phyloP scores from a whole-genome alignment of 1,140 invertebrate species.

The Lepidurus arcticus region DNA sequence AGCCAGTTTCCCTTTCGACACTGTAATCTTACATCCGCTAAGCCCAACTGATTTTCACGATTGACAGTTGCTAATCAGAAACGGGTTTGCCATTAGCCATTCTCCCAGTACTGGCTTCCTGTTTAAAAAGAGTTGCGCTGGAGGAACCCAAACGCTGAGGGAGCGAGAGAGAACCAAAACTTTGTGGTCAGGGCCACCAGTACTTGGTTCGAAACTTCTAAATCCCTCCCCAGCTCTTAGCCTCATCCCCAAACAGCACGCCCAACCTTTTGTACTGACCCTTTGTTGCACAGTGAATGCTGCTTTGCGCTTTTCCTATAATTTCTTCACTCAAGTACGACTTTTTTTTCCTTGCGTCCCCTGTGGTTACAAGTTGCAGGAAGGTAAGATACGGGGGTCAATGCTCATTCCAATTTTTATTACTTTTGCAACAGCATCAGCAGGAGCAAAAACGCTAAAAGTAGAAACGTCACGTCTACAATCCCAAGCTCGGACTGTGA shows the following conservation, averaged over 20 bases:
- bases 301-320: background rate
- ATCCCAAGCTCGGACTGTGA: background rate
- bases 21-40: background rate
- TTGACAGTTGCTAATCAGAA: background rate
- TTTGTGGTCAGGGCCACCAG: background rate
- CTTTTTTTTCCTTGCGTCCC: background rate
- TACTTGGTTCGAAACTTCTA: background rate
- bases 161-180: background rate
- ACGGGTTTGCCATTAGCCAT: background rate
- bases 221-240: background rate
- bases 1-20: background rate
- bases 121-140: background rate
- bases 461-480: background rate
- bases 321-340: background rate
- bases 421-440: background rate
- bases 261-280: background rate
- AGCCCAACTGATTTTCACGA: background rate
- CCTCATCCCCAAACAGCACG: background rate
- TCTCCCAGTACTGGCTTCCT: background rate
- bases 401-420: slow-evolving; percentile 3
- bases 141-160: background rate
- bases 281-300: slow-evolving; percentile 6
- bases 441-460: background rate
- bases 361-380: slow-evolving; percentile 6
- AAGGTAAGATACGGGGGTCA: slow-evolving; percentile 6